These are phyloP conservation scores for Gallinago stenura DNA, from an alignment of 2,797 vertebrate genomes.

Conservation along the genomic window DNA sequence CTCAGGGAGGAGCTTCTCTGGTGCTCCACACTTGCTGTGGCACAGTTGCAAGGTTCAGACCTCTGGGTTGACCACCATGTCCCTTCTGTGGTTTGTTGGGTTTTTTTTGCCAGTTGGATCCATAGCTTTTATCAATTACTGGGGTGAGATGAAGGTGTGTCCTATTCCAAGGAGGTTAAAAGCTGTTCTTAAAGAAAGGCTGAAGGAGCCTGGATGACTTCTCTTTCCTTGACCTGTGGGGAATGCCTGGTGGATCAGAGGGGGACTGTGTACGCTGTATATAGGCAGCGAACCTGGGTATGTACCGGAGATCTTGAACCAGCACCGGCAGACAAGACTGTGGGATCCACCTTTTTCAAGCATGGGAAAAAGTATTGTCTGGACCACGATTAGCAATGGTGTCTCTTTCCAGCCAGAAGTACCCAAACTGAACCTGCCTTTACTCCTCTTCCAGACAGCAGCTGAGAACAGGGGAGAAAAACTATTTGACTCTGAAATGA, in stretches of 20 bases:
- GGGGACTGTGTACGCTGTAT: not conserved
- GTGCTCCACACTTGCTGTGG: fast-evolving
- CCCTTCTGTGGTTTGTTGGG: not conserved
- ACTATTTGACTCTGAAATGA: not conserved
- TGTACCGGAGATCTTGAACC: not conserved
- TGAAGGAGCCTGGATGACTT: not conserved
- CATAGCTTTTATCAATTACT: not conserved
- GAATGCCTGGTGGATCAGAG: not conserved
- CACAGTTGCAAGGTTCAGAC: not conserved
- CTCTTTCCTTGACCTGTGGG: not conserved
- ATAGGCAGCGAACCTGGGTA: not conserved
- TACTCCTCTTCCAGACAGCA: not conserved
- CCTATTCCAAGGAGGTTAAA: not conserved
- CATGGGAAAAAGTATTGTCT: not conserved
- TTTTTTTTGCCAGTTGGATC: not conserved
- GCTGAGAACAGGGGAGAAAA: not conserved
- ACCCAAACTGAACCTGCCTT: not conserved
- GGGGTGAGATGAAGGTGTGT: not conserved
- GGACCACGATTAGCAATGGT: not conserved
- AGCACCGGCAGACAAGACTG: not conserved
- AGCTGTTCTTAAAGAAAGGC: not conserved
- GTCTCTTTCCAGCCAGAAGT: not conserved
- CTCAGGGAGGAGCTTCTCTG: not conserved
- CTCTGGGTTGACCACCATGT: fast-evolving
- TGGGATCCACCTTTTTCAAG: not conserved